A percentile compares a stretch with the other conserved stretches of the same genome.
phyloP scores from a whole-genome alignment of 1,140 invertebrate species.

The Anastatus disparis region DNA sequence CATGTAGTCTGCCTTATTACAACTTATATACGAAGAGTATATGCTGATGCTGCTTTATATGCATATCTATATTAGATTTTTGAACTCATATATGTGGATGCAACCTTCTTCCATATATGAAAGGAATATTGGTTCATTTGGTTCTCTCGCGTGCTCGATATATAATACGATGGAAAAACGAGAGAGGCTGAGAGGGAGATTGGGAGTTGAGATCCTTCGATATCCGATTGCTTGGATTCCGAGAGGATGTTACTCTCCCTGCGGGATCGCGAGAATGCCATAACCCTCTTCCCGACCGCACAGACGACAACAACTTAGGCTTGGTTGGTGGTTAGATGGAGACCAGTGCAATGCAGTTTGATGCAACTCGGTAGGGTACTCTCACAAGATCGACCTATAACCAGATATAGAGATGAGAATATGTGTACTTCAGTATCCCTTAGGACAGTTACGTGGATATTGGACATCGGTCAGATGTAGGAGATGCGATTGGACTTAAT shows the following conservation, averaged over 20 bases:
- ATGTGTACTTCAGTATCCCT: background rate
- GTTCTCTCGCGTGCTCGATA: background rate
- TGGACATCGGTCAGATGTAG: slow-evolving; percentile 2
- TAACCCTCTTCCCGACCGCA: background rate
- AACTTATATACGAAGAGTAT: background rate
- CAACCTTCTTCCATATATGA: background rate
- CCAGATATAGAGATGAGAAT: slow-evolving; percentile 16
- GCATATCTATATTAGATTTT: background rate
- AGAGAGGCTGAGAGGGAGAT: no score
- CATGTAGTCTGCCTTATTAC: background rate
- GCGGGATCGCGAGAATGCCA: slow-evolving; percentile 5
- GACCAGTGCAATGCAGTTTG: slow-evolving; percentile 1
- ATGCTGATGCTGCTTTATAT: background rate
- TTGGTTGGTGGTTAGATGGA: background rate
- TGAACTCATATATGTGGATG: background rate
- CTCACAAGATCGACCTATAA: slow-evolving; percentile 29
- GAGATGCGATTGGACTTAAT: slow-evolving; percentile 16
- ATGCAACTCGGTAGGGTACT: slow-evolving; percentile 16
- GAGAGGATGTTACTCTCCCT: slow-evolving; percentile 27
- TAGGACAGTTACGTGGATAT: slow-evolving; percentile 11
- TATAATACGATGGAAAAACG: slow-evolving; percentile 32
- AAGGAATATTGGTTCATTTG: slow-evolving; percentile 34
- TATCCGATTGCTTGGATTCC: slow-evolving; percentile 33
- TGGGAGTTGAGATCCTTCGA: slow-evolving; percentile 7
- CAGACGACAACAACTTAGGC: background rate